Percentiles rank a stretch among this genome's conserved stretches.
These are phyloP conservation scores for Amphipoea lucens DNA, from an alignment of 2,888 invertebrate genomes.

Conservation along the genomic window DNA sequence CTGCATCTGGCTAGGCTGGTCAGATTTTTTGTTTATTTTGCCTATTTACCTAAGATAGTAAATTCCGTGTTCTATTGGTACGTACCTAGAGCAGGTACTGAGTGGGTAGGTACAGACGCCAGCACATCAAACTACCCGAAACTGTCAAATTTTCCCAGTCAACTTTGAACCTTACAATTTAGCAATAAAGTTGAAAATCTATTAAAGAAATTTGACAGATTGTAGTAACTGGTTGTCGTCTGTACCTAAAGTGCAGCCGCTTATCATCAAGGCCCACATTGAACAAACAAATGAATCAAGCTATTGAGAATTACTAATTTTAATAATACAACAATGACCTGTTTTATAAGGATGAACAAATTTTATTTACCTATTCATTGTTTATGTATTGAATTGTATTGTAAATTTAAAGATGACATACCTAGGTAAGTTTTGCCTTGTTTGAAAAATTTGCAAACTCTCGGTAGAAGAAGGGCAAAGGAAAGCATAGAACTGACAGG, in stretches of 20 bases:
- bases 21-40: not conserved
- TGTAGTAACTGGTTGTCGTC: too few species aligned
- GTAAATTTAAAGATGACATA: too few species aligned
- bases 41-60: not conserved
- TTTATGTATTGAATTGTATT: too few species aligned
- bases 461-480: too few species aligned
- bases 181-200: too few species aligned
- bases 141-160: too few species aligned
- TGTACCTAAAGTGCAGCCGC: not conserved
- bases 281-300: conserved; percentile 51
- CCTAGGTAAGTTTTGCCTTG: not conserved
- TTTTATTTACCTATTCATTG: not conserved
- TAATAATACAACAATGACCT: conserved; percentile 18
- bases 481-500: too few species aligned
- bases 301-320: conserved; percentile 31
- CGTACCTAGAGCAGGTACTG: not conserved
- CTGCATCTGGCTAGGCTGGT: not conserved
- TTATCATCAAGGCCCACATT: conserved; percentile 7
- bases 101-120: too few species aligned
- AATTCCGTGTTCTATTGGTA: not conserved
- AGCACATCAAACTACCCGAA: too few species aligned
- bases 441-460: too few species aligned
- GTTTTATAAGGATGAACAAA: conserved; percentile 15
- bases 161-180: too few species aligned
- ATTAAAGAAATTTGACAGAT: too few species aligned